A percentile compares a stretch with the other conserved stretches of the same genome.
These are phyloP conservation scores for Planiliza haematocheilus DNA, from an alignment of 2,113 vertebrate genomes.

Conservation along the genomic window DNA sequence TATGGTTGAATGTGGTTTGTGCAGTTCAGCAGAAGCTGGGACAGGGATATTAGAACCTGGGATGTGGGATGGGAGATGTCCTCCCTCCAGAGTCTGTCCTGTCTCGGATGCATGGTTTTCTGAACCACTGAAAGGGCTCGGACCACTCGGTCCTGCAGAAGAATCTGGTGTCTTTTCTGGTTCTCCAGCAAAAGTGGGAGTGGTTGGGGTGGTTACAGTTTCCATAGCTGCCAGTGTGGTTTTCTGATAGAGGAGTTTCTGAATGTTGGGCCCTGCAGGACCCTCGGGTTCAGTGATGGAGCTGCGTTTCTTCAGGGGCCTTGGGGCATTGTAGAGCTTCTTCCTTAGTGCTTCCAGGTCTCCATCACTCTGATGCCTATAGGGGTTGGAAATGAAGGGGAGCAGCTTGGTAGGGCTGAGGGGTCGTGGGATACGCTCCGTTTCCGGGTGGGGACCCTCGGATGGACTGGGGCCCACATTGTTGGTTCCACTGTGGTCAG, in stretches of 20 bases:
- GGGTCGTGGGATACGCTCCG: slow-evolving; percentile 92
- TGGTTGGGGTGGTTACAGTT: slow-evolving; percentile 82
- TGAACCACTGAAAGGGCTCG: slow-evolving; percentile 47
- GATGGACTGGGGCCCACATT: slow-evolving; percentile 46
- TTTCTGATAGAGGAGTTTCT: slow-evolving; percentile 97
- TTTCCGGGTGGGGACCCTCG: slow-evolving; percentile 84
- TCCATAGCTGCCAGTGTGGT: slow-evolving; percentile 98
- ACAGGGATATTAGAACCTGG: slow-evolving; percentile 29
- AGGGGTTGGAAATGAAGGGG: slow-evolving; percentile 95
- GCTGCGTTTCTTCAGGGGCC: slow-evolving; percentile 96
- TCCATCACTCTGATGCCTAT: slow-evolving; percentile 95
- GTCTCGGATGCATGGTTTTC: slow-evolving; percentile 53
- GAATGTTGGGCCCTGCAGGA: slow-evolving; percentile 95
- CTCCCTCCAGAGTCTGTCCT: slow-evolving; percentile 36
- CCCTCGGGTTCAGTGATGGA: slow-evolving; percentile 98
- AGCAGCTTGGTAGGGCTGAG: slow-evolving; percentile 97
- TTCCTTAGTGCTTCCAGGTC: slow-evolving; percentile 94
- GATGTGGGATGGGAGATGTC: slow-evolving; percentile 21
- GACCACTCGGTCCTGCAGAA: slow-evolving; percentile 67
- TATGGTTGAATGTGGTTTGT: slow-evolving; percentile 50
- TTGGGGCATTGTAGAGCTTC: slow-evolving; percentile 93
- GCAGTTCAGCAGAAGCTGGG: slow-evolving; percentile 68
- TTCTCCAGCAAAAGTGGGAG: slow-evolving; percentile 78
- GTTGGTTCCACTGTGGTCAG: slow-evolving; percentile 65
- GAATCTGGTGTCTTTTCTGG: slow-evolving; percentile 81